Evolutionary conservation across 2,888 invertebrate species (phyloP).

Genomic region (Panopea generosa): DNA sequence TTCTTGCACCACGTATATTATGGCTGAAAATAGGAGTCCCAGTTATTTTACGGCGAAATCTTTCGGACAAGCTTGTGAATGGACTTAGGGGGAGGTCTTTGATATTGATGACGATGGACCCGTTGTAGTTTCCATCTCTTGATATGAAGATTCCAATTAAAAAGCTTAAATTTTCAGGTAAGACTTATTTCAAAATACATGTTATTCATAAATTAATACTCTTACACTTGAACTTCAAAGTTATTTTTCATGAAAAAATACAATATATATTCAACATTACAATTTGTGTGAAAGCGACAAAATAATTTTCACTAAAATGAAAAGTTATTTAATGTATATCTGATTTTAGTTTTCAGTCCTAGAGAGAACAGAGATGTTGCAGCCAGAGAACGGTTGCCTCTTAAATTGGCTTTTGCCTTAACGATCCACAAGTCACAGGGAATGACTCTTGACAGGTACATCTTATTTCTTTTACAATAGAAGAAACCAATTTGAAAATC

Average conservation of each 20-base stretch:
- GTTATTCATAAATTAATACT: too few species aligned
- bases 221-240: too few species aligned
- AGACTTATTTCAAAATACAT: too few species aligned
- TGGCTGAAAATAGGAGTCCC: slow-evolving; percentile 43
- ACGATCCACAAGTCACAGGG: slow-evolving; percentile 45
- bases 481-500: too few species aligned
- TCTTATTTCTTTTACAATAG: background rate
- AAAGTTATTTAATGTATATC: too few species aligned
- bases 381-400: slow-evolving; percentile 26
- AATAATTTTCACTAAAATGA: too few species aligned
- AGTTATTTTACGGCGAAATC: slow-evolving; percentile 52
- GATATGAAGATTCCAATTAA: slow-evolving; percentile 13
- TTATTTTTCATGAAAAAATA: too few species aligned
- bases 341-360: slow-evolving; percentile 33
- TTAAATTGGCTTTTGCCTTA: slow-evolving; percentile 35
- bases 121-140: slow-evolving; percentile 32
- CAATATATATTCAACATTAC: too few species aligned
- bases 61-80: slow-evolving; percentile 49
- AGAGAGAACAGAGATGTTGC: slow-evolving; percentile 23
- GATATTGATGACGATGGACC: too few species aligned
- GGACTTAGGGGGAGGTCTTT: slow-evolving; percentile 49
- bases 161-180: slow-evolving; percentile 36
- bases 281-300: too few species aligned
- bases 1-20: slow-evolving; percentile 17
- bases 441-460: slow-evolving; percentile 48